Evolutionary conservation across 2,797 vertebrate genomes (phyloP), one percentile per base, ranked within the genome.

Genomic region (Lepidocolaptes lacrymiger): DNA sequence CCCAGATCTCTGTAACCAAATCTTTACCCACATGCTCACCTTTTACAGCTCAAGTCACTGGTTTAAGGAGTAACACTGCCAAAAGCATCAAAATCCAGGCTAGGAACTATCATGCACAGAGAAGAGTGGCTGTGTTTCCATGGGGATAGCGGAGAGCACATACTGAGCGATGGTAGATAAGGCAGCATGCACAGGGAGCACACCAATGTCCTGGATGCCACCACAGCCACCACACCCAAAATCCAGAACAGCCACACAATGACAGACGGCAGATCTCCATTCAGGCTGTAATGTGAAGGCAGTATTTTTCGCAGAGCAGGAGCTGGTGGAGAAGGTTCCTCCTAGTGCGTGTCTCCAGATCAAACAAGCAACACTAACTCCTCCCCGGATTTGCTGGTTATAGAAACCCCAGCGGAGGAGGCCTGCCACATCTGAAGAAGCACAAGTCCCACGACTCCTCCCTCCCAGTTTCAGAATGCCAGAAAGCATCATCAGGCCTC

Each of bases 361-460:
- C 49, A 89, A 54, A 34, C 55, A 52, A 73, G 82, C 2, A 17
- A 24, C 14, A 75, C 92, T 88, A 86, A 95, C 95, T 93, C 92
- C 93, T 96, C 93, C 96, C 95, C 66, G 58, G 86, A 92, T 91
- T 32, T 62, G 82, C 93, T 72, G 28, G 11, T 80, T 91, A 83
- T 12, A 89, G 93, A 80, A 94, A 73, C 58, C 78, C 69, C 89
- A 10, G 88, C 0, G 9, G 92, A 93, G 85, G 83, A 82, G 64
- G 54, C 64, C 71, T 63, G 83, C 75, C 91, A 88, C 76, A 92
- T 61, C 41, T 6, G 12, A 63, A 77, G 87, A 8, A 76, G 34
- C 1, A 7, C 39, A 20, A 92, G 75, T 67, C 61, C 89, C 85
- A 63, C 2, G 3, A 44, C 95, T 96, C 95, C 91, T 95, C 94